phyloP scores from a whole-genome alignment of 2,113 vertebrate genomes.

The Lophotis ruficrista region DNA sequence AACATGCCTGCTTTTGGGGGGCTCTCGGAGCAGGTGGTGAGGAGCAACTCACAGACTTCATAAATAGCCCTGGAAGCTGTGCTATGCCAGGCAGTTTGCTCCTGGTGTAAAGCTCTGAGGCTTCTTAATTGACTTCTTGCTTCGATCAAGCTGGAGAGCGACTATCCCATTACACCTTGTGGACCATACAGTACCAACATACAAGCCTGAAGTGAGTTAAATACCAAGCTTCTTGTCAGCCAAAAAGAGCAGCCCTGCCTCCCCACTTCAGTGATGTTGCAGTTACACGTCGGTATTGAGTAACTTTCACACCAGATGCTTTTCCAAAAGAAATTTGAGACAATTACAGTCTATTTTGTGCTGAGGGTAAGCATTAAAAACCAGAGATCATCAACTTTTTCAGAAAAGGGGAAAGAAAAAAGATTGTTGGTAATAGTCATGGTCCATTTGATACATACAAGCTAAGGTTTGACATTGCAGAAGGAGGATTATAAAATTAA shows the following conservation, averaged over 20 bases:
- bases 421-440: not conserved
- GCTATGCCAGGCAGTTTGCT: not conserved
- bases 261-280: not conserved
- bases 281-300: not conserved
- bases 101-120: not conserved
- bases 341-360: not conserved
- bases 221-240: not conserved
- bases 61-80: not conserved
- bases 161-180: not conserved
- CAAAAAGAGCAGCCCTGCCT: not conserved
- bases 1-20: not conserved
- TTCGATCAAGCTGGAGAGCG: rapidly evolving
- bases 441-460: not conserved
- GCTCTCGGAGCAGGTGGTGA: not conserved
- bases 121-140: not conserved
- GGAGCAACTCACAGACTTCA: not conserved
- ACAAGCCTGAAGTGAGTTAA: not conserved
- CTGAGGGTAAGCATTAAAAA: not conserved
- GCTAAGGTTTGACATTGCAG: not conserved
- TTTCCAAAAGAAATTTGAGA: not conserved
- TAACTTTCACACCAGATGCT: not conserved
- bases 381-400: not conserved
- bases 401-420: not conserved
- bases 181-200: not conserved
- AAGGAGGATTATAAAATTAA: not conserved